Evolutionary conservation across 2,797 vertebrate genomes (phyloP), one percentile per base, ranked within the genome.

Genomic region (Tarsius wallacei): DNA sequence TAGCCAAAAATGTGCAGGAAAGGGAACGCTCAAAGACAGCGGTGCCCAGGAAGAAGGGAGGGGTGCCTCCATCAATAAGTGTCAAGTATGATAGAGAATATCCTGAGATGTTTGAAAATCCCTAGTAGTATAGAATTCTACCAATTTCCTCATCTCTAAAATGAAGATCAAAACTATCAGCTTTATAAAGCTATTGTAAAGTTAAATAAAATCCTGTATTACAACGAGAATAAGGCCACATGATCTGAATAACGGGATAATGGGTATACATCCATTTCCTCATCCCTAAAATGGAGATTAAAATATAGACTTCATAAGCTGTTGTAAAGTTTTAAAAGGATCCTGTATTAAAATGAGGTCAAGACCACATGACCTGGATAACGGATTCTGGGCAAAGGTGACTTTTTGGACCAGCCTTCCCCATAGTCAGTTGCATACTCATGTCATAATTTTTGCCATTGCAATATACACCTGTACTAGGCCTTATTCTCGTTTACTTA

Each of bases 291-390:
- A 66, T 12, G 15, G 15, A 82, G 16, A 83, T 53, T 73, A 49
- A 88, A 81, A 70, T 19, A 26, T 57, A 22, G 51, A 42, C 26
- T 76, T 83, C 66, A 80, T 47, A 59, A 47, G 22, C 26, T 49
- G 13, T 49, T 63, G 28, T 87, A 77, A 76, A 64, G 14, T 49
- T 63, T 63, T 59, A 76, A 78, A 47, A 66, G 93, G 49, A 70
- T 51, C 24, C 26, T 93, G 42, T 88, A 70, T 36, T 93, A 94
- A 96, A 96, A 77, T 88, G 28, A 88, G 55, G 86, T 87, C 26
- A 84, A 71, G 28, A 33, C 13, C 5, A 53, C 3, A n/a, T 80
- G 53, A 90, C 49, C 26, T 92, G 53, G 94, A 59, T 84, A 91
- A 64, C 74, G 59, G 14, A 36, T 17, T 59, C 6, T 28, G 1